Evolutionary conservation across 2,888 invertebrate genomes (phyloP).

Genomic region (Microctonus brassicae): DNA sequence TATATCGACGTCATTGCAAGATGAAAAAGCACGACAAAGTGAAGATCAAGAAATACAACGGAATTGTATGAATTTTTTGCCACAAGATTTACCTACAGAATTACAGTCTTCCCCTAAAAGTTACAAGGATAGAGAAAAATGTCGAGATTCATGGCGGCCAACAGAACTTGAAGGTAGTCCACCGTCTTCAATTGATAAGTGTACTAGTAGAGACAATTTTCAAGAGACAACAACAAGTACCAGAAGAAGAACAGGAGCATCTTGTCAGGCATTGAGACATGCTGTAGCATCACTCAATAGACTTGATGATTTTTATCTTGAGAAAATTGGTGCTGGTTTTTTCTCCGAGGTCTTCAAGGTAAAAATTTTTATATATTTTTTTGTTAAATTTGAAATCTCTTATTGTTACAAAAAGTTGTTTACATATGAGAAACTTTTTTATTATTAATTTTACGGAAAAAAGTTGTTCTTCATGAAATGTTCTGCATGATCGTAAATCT

Average conservation of each 20-base stretch:
- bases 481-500: no score
- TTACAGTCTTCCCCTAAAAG: constrained; percentile 61
- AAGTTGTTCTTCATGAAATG: no score
- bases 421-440: no score
- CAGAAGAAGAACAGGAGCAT: constrained; percentile 76
- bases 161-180: constrained; percentile 61
- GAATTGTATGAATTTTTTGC: constrained; percentile 51
- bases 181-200: constrained; percentile 36
- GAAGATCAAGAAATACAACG: constrained; percentile 50
- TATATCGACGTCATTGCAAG: constrained; percentile 47
- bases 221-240: constrained; percentile 43
- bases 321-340: constrained; percentile 95
- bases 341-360: constrained; percentile 99
- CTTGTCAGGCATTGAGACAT: constrained; percentile 90
- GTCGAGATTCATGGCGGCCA: constrained; percentile 64
- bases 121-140: constrained; percentile 66
- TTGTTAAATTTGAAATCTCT: no score
- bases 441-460: no score
- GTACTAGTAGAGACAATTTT: constrained; percentile 46
- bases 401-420: no score
- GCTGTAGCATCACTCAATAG: constrained; percentile 93
- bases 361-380: no score
- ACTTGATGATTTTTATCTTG: constrained; percentile 92
- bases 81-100: constrained; percentile 62
- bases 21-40: constrained; percentile 39